These are phyloP conservation scores for Eleutherodactylus coqui DNA, from an alignment of 2,797 vertebrate genomes.

Conservation along the genomic window DNA sequence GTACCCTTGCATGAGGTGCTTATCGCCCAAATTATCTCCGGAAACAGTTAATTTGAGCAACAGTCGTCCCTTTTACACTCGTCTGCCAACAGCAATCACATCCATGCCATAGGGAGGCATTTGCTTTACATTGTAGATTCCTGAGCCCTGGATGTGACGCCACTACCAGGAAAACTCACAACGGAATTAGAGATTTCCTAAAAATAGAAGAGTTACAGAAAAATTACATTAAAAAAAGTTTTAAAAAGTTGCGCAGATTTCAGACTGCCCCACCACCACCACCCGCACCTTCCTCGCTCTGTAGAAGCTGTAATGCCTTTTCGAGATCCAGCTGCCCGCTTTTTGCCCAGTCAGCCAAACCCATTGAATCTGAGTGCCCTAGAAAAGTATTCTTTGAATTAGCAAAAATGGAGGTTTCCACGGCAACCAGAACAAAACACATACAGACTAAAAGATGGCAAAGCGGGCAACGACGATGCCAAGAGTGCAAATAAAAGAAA, in stretches of 20 bases:
- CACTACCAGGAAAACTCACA: too few species aligned
- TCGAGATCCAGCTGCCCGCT: conserved; percentile 18
- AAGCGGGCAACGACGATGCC: conserved; percentile 4
- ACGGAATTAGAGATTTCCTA: not conserved
- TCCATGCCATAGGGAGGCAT: too few species aligned
- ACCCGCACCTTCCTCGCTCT: not conserved
- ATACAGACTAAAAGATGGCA: conserved; percentile 14
- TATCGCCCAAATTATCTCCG: too few species aligned
- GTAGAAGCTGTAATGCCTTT: not conserved
- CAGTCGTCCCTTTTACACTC: too few species aligned
- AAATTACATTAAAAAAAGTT: too few species aligned
- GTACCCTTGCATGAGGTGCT: too few species aligned
- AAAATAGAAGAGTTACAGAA: too few species aligned
- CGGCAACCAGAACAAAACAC: conserved; percentile 35
- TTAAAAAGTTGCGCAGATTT: not conserved
- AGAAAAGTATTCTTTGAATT: conserved; percentile 37
- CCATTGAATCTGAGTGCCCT: conserved; percentile 34
- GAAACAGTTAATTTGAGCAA: too few species aligned
- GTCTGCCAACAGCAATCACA: too few species aligned
- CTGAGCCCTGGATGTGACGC: not conserved
- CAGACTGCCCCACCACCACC: not conserved
- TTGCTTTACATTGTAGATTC: not conserved
- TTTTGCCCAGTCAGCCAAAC: conserved; percentile 45
- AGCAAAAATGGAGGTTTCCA: not conserved
- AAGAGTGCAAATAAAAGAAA: not conserved